These are phyloP conservation scores for Sclerurus mexicanus DNA, from an alignment of 2,113 vertebrate species.

Conservation along the genomic window DNA sequence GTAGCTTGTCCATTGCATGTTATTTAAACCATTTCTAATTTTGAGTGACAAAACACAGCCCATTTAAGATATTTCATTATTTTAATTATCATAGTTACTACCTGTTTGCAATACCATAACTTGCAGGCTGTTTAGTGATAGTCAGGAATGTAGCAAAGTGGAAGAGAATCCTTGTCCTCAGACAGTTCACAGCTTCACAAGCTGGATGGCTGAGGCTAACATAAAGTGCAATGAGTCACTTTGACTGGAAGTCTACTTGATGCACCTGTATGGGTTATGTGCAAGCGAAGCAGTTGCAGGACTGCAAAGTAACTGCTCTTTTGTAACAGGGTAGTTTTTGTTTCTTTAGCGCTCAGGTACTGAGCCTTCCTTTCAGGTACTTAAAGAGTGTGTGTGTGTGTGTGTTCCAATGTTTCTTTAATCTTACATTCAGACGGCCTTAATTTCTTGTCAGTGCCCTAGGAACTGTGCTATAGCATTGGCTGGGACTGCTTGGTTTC, in stretches of 20 bases:
- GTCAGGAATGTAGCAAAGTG: background rate
- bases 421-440: background rate
- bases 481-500: background rate
- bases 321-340: background rate
- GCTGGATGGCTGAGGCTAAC: background rate
- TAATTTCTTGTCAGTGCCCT: background rate
- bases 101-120: background rate
- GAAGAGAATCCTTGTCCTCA: background rate
- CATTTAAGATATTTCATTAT: background rate
- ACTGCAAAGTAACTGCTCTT: background rate
- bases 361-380: background rate
- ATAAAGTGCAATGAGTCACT: background rate
- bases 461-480: background rate
- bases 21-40: background rate
- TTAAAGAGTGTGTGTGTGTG: rapidly evolving
- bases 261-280: background rate
- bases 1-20: background rate
- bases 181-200: background rate
- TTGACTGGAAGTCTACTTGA: background rate
- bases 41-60: background rate
- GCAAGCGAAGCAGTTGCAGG: background rate
- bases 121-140: background rate
- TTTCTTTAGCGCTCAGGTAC: background rate
- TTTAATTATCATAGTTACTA: background rate
- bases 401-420: background rate